These are phyloP conservation scores for Helicoverpa zea DNA, from an alignment of 1,140 invertebrate genomes.

Conservation along the genomic window DNA sequence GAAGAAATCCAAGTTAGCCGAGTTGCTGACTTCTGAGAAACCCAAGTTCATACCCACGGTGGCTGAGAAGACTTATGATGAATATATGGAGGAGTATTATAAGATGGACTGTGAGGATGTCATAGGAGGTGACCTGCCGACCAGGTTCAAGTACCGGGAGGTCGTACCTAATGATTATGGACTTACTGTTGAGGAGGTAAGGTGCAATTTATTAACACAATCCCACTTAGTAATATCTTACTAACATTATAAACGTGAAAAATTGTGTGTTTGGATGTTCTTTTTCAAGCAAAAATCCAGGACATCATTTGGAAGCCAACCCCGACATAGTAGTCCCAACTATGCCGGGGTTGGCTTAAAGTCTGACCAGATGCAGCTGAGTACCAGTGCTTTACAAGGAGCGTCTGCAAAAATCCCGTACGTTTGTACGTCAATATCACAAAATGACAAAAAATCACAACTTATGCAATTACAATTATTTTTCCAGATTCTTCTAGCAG, in stretches of 20 bases:
- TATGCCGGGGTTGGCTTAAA: too few species aligned
- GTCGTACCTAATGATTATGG: slow-evolving; percentile 97
- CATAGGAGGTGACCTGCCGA: slow-evolving; percentile 95
- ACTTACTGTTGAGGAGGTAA: slow-evolving; percentile 95
- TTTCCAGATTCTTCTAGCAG: slow-evolving; percentile 94
- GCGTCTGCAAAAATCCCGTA: too few species aligned
- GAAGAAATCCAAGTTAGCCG: slow-evolving; percentile 90
- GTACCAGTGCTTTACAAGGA: too few species aligned
- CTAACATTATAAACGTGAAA: slow-evolving; percentile 1
- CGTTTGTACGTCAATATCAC: too few species aligned
- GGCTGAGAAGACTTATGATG: slow-evolving; percentile 91
- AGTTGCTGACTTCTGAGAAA: slow-evolving; percentile 91
- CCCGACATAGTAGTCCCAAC: too few species aligned
- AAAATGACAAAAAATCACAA: too few species aligned
- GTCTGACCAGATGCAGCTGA: too few species aligned
- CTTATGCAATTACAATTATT: not conserved
- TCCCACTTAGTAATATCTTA: too few species aligned
- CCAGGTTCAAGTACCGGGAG: slow-evolving; percentile 97
- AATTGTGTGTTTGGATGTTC: too few species aligned
- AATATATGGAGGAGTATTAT: slow-evolving; percentile 98
- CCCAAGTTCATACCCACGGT: slow-evolving; percentile 93
- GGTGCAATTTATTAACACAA: slow-evolving; percentile 13
- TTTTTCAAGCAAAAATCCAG: too few species aligned
- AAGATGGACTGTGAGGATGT: slow-evolving; percentile 98
- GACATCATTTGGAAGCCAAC: too few species aligned